phyloP scores from a whole-genome alignment of 2,888 invertebrate species.

The Oligia latruncula region DNA sequence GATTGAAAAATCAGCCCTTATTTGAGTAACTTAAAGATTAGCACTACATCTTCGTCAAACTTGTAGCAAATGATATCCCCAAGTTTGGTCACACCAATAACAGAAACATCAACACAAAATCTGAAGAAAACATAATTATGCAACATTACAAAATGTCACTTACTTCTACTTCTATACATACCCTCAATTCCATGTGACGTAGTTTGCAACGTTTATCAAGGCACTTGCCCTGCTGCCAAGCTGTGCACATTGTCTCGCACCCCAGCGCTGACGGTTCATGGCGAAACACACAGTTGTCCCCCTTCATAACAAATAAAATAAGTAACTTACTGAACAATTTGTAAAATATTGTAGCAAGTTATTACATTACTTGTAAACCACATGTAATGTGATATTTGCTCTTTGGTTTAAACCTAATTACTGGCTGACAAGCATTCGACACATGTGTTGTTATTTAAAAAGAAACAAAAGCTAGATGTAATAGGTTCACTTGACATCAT shows the following conservation, averaged over 20 bases:
- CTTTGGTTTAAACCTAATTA: constrained; percentile 36
- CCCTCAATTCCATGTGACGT: constrained; percentile 96
- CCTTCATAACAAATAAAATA: constrained; percentile 86
- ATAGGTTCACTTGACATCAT: constrained; percentile 25
- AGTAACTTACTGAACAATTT: constrained; percentile 40
- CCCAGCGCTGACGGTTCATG: constrained; percentile 96
- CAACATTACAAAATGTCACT: constrained; percentile 21
- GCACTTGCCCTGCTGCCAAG: constrained; percentile 96
- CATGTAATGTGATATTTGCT: constrained; percentile 39
- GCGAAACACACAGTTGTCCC: constrained; percentile 94
- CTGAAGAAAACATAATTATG: constrained; percentile 3
- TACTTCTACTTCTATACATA: constrained; percentile 78
- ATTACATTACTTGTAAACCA: constrained; percentile 20
- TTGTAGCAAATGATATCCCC: background rate
- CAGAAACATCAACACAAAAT: constrained; percentile 18
- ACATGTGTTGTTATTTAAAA: constrained; percentile 21
- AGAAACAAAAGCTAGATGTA: constrained; percentile 43
- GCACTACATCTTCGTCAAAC: background rate
- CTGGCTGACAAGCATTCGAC: constrained; percentile 31
- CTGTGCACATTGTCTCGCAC: constrained; percentile 94
- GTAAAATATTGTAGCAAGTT: constrained; percentile 2
- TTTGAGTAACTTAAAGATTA: background rate
- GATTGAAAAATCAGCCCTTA: too few relatives aligned
- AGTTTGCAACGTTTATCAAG: constrained; percentile 94
- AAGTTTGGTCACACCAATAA: background rate